A percentile compares a stretch with the other conserved stretches of the same genome.
Conservation (phyloP, 2,113 vertebrate species). For the Alethe castanea region DNA sequence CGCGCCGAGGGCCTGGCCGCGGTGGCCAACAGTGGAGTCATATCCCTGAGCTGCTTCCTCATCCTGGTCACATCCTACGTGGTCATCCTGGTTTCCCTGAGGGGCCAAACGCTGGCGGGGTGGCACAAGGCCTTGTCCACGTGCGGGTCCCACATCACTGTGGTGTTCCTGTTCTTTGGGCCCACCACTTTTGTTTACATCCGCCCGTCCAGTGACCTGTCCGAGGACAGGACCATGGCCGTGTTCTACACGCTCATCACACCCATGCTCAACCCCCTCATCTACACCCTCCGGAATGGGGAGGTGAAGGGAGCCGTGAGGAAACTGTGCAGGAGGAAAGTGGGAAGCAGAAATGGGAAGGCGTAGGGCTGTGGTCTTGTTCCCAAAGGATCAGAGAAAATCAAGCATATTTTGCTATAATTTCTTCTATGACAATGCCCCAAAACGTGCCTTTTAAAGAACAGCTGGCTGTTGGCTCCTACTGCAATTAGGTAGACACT, state of each 20-base stretch:
- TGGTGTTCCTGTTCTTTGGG: conserved; percentile 61
- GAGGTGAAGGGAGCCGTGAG: conserved; percentile 62
- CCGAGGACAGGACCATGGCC: conserved; percentile 33
- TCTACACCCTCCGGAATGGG: conserved; percentile 46
- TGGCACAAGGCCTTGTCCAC: conserved; percentile 57
- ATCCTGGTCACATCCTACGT: conserved; percentile 30
- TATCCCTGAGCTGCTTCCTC: conserved; percentile 35
- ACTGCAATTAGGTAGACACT: neutral
- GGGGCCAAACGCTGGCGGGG: neutral
- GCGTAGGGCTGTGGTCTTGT: neutral
- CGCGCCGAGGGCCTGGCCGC: neutral
- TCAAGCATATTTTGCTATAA: neutral
- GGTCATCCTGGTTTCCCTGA: conserved; percentile 49
- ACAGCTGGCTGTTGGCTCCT: neutral
- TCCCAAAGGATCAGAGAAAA: neutral
- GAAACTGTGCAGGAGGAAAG: conserved; percentile 23
- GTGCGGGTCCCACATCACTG: conserved; percentile 62
- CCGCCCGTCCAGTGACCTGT: neutral
- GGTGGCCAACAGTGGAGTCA: conserved; percentile 25
- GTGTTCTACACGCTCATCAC: conserved; percentile 58
- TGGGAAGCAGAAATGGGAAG: neutral
- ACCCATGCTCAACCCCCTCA: conserved; percentile 58
- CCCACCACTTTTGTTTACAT: conserved; percentile 56
- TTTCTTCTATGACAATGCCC: neutral
- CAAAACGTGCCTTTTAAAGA: neutral